Evolutionary conservation across 2,797 vertebrate species (phyloP).

Genomic region (Gadopsis bispinosus): DNA sequence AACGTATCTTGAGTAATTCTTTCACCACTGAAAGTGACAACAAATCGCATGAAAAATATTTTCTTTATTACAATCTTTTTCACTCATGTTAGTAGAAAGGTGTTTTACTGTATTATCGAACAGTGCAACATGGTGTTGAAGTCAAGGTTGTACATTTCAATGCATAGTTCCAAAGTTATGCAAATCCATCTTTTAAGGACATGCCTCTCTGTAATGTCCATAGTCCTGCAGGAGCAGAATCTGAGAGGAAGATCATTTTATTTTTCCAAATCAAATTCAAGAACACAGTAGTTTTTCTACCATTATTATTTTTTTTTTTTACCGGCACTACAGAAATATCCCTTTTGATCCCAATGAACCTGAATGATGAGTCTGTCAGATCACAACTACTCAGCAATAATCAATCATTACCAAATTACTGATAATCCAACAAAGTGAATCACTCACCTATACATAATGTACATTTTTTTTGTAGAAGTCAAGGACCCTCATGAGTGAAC

Average conservation of each 20-base stretch:
- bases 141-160: conserved; percentile 61
- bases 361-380: conserved; percentile 48
- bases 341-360: conserved; percentile 69
- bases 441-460: conserved; percentile 49
- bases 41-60: conserved; percentile 76
- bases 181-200: conserved; percentile 35
- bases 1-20: neutral
- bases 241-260: conserved; percentile 30
- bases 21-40: conserved; percentile 4
- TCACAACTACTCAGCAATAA: conserved; percentile 41
- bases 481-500: conserved; percentile 48
- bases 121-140: conserved; percentile 69
- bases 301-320: conserved; percentile 35
- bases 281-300: conserved; percentile 6
- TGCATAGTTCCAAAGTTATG: conserved; percentile 70
- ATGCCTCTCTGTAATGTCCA: conserved; percentile 18
- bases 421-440: conserved; percentile 49
- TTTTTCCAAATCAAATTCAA: conserved; percentile 51
- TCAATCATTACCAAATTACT: conserved; percentile 55
- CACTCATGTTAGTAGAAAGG: conserved; percentile 78
- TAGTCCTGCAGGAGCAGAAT: conserved; percentile 38
- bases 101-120: conserved; percentile 65
- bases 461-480: conserved; percentile 42
- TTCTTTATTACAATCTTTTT: conserved; percentile 83
- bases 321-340: conserved; percentile 54